These are phyloP conservation scores for Parnassius glacialis DNA, from an alignment of 2,888 invertebrate genomes.

Conservation along the genomic window DNA sequence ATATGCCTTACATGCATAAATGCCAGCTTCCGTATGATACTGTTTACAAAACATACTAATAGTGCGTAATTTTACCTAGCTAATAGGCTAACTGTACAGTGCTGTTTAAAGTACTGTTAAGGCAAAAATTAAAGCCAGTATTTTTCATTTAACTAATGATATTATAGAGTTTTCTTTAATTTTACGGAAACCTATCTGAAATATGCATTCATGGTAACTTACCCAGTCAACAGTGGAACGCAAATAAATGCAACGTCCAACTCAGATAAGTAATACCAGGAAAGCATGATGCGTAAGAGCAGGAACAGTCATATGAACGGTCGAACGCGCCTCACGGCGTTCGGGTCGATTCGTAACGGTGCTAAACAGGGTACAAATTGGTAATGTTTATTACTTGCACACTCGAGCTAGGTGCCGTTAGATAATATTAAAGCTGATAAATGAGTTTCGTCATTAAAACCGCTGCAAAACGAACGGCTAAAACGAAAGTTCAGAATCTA, in stretches of 20 bases:
- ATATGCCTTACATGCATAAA: no score
- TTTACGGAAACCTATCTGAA: no score
- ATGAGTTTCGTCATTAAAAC: neutral
- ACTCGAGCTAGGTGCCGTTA: conserved; percentile 16
- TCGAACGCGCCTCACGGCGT: conserved; percentile 28
- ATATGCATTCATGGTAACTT: conserved; percentile 7
- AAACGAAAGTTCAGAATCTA: neutral
- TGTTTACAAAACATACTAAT: no score
- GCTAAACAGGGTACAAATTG: conserved; percentile 24
- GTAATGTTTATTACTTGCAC: conserved; percentile 12
- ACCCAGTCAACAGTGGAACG: conserved; percentile 7
- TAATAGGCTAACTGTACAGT: no score
- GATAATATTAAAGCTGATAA: conserved; percentile 11
- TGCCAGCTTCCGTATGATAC: no score
- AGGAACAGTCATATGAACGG: conserved; percentile 29
- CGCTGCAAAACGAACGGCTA: neutral
- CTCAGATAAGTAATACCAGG: conserved; percentile 33
- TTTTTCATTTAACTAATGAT: no score
- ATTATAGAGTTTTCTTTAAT: no score
- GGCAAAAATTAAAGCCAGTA: no score
- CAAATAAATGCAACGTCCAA: neutral
- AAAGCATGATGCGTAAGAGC: conserved; percentile 38
- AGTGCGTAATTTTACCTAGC: no score
- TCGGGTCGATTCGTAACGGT: conserved; percentile 38
- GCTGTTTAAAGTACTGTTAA: no score